Evolutionary conservation across 2,113 vertebrate species (phyloP).

Genomic region (Dolichallabes microphthalmus): DNA sequence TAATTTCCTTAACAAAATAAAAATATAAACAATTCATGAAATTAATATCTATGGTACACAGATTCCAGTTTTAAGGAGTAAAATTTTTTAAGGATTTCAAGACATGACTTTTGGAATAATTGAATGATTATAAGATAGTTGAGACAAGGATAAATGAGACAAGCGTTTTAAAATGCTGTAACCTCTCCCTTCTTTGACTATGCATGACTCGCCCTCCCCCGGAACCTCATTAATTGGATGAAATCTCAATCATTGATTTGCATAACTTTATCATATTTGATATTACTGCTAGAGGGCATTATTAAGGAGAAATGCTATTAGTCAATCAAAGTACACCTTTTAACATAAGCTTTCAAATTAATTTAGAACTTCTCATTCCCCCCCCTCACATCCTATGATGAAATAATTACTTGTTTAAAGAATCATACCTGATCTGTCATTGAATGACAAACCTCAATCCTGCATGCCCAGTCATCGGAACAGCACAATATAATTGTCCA

Average conservation of each 20-base stretch:
- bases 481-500: conserved; percentile 17
- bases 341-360: conserved; percentile 49
- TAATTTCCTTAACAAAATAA: neutral
- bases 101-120: neutral
- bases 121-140: conserved; percentile 24
- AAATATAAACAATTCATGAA: neutral
- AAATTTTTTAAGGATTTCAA: neutral
- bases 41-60: neutral
- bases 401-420: conserved; percentile 4
- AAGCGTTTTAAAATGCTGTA: conserved; percentile 31
- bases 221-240: conserved; percentile 55
- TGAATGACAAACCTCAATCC: conserved; percentile 3
- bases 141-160: conserved; percentile 19
- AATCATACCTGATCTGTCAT: neutral
- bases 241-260: conserved; percentile 59
- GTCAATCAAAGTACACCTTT: conserved; percentile 48
- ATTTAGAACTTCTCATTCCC: conserved; percentile 40
- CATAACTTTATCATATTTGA: conserved; percentile 58
- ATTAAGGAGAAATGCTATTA: conserved; percentile 51
- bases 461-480: neutral
- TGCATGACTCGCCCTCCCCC: conserved; percentile 41
- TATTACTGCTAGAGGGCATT: conserved; percentile 55
- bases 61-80: neutral
- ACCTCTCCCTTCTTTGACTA: conserved; percentile 41
- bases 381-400: neutral